phyloP scores from a whole-genome alignment of 2,888 invertebrate genomes.

The Pseudococcus longispinus region DNA sequence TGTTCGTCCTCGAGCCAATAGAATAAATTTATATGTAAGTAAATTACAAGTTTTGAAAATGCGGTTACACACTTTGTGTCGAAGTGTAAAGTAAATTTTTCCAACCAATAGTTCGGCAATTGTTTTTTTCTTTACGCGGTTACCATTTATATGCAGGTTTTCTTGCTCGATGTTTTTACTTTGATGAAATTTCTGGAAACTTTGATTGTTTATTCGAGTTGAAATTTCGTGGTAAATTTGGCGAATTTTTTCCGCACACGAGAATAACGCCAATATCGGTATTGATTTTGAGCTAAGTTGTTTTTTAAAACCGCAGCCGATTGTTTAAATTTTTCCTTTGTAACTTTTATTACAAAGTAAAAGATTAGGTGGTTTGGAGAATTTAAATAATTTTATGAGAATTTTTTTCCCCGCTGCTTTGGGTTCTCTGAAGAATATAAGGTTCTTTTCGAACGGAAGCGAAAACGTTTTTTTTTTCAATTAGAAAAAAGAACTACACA shows the following conservation, averaged over 20 bases:
- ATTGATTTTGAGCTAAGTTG: not conserved
- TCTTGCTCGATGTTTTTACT: not conserved
- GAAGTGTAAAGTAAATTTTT: slow-evolving; percentile 18
- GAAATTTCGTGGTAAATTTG: not conserved
- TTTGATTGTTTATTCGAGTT: not conserved
- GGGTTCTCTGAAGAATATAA: too few relatives aligned
- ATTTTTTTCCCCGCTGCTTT: too few relatives aligned
- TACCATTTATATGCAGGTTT: slow-evolving; percentile 15
- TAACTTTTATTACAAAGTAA: not conserved
- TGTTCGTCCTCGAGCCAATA: not conserved
- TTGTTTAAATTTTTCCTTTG: not conserved
- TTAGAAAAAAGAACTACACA: too few relatives aligned
- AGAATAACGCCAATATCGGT: not conserved
- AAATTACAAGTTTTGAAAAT: slow-evolving; percentile 15
- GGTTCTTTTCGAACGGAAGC: too few relatives aligned
- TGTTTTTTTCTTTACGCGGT: not conserved
- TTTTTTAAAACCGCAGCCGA: not conserved
- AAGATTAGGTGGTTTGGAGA: not conserved
- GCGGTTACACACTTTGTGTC: not conserved
- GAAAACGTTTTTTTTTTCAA: too few relatives aligned
- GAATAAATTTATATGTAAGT: slow-evolving; percentile 15
- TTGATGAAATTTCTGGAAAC: slow-evolving; percentile 10
- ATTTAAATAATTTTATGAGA: not conserved
- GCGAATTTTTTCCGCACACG: not conserved
- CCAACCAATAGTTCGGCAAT: not conserved